phyloP scores from a whole-genome alignment of 35 echinoderm and acorn worm species.

The Antedon bifida region DNA sequence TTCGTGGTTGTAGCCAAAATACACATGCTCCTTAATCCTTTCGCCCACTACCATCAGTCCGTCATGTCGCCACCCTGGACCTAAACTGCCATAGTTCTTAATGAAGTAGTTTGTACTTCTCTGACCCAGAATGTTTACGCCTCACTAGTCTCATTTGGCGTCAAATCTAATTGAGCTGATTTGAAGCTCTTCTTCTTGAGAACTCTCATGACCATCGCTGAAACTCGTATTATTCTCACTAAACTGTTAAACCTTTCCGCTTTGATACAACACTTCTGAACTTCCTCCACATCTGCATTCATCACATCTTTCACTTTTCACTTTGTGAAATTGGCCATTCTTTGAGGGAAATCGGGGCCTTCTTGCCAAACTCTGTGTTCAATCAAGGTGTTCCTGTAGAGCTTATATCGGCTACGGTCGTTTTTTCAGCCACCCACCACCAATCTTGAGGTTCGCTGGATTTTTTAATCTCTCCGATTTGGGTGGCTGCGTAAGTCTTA shows the following conservation, averaged over 20 bases:
- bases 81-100: constrained; percentile 7
- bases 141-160: background rate
- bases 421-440: constrained; percentile 26
- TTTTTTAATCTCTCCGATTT: constrained; percentile 31
- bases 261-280: background rate
- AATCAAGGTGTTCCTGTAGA: constrained; percentile 9
- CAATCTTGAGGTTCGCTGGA: constrained; percentile 26
- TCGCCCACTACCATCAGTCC: constrained; percentile 26
- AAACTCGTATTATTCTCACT: background rate
- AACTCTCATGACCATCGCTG: background rate
- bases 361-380: constrained; percentile 3
- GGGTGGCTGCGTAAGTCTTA: constrained; percentile 42
- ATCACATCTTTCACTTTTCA: constrained; percentile 5
- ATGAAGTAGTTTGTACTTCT: background rate
- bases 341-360: background rate
- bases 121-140: no score
- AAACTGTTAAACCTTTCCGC: background rate
- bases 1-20: constrained; percentile 24
- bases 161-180: background rate
- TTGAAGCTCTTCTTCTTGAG: background rate
- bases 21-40: constrained; percentile 17
- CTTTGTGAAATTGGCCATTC: background rate
- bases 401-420: constrained; percentile 21
- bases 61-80: constrained; percentile 16
- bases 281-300: background rate